phyloP scores from a whole-genome alignment of 2,113 vertebrate species.

The Uropsilus gracilis region DNA sequence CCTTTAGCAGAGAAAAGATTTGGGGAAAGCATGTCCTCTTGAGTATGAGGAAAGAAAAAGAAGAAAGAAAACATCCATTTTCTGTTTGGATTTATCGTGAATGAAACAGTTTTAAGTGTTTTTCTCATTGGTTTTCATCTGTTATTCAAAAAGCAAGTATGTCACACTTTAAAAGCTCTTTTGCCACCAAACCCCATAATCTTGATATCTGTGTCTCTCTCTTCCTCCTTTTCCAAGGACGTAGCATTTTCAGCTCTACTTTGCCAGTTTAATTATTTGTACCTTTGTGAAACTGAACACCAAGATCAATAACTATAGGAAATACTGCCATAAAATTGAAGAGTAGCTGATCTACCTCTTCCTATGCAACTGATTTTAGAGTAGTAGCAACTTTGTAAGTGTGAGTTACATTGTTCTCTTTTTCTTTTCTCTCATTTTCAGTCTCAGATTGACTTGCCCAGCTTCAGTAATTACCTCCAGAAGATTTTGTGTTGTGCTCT shows the following conservation, averaged over 20 bases:
- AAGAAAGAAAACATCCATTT: too few species aligned
- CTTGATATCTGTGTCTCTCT: background rate
- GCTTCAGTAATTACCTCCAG: background rate
- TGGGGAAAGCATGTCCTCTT: background rate
- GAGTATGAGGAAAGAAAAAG: too few species aligned
- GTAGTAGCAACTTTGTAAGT: background rate
- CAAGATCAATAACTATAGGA: background rate
- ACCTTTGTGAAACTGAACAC: background rate
- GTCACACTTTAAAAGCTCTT: too few species aligned
- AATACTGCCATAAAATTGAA: background rate
- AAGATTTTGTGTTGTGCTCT: background rate
- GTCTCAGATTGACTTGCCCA: background rate
- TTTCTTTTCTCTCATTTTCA: background rate
- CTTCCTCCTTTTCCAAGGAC: background rate
- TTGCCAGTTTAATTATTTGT: background rate
- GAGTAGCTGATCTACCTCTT: background rate
- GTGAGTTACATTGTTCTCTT: background rate
- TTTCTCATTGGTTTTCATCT: too few species aligned
- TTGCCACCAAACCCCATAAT: background rate
- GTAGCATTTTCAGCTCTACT: background rate
- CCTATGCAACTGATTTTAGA: background rate
- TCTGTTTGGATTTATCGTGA: background rate
- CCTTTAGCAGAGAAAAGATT: background rate
- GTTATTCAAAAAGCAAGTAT: too few species aligned
- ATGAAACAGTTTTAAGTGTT: background rate